Percentiles rank a stretch among this genome's conserved stretches.
Evolutionary conservation across 37 sponge, comb jelly and placozoan genomes (phyloP).

Genomic region (Mnemiopsis leidyi): DNA sequence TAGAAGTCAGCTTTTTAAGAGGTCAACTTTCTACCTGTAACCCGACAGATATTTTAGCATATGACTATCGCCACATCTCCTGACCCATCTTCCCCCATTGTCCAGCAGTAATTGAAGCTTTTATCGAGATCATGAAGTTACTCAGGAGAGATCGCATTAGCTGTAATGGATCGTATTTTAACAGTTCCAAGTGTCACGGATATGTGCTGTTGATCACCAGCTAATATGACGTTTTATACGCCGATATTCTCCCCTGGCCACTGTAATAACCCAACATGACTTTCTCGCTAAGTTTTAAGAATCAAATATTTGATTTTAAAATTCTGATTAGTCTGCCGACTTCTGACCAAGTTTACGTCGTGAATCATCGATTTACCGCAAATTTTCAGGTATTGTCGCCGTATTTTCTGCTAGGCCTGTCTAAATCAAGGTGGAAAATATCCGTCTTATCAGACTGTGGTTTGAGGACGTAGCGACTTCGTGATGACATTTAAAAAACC

Average conservation of each 20-base stretch:
- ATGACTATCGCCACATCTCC: too few species aligned
- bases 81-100: background rate
- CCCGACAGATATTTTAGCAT: too few species aligned
- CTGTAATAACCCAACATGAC: too few species aligned
- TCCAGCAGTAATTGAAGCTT: background rate
- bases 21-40: too few species aligned
- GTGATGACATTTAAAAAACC: background rate
- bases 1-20: too few species aligned
- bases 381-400: background rate
- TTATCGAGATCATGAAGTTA: background rate
- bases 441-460: background rate
- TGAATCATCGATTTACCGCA: background rate
- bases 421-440: background rate
- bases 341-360: background rate
- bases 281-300: background rate
- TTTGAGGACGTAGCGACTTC: too few species aligned
- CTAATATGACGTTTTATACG: background rate
- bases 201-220: background rate
- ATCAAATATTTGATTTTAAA: background rate
- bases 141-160: background rate
- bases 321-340: background rate
- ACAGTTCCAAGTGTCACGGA: background rate
- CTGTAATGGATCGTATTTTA: background rate
- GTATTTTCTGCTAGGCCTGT: background rate
- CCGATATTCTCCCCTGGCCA: background rate